Conservation (phyloP, 2,113 vertebrate species). For the Girardinichthys multiradiatus region DNA sequence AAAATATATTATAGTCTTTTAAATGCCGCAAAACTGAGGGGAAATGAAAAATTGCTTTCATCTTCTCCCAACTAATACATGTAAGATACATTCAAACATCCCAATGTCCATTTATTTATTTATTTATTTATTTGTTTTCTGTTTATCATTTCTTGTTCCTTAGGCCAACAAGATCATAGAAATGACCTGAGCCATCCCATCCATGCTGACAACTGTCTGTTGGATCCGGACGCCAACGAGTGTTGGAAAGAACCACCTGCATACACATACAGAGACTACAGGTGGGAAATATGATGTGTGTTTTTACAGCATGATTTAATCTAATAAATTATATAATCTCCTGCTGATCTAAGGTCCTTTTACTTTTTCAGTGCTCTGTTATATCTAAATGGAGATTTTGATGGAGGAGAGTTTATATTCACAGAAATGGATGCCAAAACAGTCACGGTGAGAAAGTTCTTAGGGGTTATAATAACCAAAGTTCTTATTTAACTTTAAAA, state of each 20-base stretch:
- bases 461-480: no score
- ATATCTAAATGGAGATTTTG: constrained; percentile 95
- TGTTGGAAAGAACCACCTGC: constrained; percentile 98
- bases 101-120: background rate
- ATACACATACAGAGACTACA: constrained; percentile 95
- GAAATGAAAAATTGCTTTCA: background rate
- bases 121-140: background rate
- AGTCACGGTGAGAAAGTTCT: constrained; percentile 85
- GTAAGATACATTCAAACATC: background rate
- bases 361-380: constrained; percentile 86
- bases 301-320: background rate
- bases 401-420: constrained; percentile 98
- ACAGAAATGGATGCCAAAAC: constrained; percentile 98
- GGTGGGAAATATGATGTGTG: constrained; percentile 63
- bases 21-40: no score
- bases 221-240: constrained; percentile 93
- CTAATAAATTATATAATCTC: background rate
- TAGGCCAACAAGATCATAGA: constrained; percentile 94
- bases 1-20: background rate
- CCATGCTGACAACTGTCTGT: constrained; percentile 96
- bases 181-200: constrained; percentile 97
- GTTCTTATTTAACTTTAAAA: background rate
- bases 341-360: background rate
- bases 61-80: background rate
- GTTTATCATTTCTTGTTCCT: background rate